Conservation (phyloP, 2,797 vertebrate genomes). For the Denticeps clupeoides region DNA sequence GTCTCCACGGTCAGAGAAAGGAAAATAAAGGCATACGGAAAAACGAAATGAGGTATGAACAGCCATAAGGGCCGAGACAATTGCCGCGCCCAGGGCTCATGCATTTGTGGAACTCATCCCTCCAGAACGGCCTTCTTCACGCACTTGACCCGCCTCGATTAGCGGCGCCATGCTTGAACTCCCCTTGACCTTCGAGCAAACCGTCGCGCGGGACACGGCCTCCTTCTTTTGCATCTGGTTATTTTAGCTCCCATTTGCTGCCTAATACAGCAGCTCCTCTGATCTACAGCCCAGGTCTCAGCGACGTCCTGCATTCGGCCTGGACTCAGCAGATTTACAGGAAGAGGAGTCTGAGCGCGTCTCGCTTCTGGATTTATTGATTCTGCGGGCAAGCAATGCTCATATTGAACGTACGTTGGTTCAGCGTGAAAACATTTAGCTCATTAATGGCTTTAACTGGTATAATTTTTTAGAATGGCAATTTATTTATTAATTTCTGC, state of each 20-base stretch:
- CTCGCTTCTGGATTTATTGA: no score
- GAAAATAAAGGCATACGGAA: constrained; percentile 72
- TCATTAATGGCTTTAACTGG: no score
- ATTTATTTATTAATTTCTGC: no score
- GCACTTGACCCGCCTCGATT: constrained; percentile 73
- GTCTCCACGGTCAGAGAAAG: constrained; percentile 59
- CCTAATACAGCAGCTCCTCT: constrained; percentile 88
- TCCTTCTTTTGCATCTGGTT: constrained; percentile 88
- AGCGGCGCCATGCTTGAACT: constrained; percentile 89
- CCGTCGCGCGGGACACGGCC: constrained; percentile 62
- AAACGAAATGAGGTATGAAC: constrained; percentile 83
- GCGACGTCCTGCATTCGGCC: constrained; percentile 67
- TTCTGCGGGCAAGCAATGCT: no score
- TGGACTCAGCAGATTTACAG: constrained; percentile 76
- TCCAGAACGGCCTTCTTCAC: constrained; percentile 64
- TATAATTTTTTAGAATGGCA: no score
- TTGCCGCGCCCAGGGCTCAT: no score
- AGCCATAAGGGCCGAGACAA: constrained; percentile 85
- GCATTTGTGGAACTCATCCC: no score
- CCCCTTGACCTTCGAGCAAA: constrained; percentile 93
- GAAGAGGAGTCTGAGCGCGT: constrained; percentile 39
- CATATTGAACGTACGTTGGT: no score
- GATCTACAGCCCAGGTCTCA: constrained; percentile 83
- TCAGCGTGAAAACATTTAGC: no score
- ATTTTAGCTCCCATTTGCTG: constrained; percentile 93